phyloP scores from a whole-genome alignment of 1,140 invertebrate genomes.

The Bombus picipes region DNA sequence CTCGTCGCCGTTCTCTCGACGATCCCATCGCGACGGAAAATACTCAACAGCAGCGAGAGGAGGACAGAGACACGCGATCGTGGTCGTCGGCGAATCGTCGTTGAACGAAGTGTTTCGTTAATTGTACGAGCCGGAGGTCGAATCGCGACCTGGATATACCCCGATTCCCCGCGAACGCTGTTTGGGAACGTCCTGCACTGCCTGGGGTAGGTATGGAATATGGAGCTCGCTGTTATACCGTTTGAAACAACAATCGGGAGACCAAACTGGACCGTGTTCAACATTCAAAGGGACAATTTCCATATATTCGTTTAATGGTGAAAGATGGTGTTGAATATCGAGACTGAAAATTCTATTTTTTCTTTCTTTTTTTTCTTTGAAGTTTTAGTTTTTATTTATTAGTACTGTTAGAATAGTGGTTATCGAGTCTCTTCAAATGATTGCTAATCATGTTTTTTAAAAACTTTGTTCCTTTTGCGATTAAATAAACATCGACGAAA shows the following conservation, averaged over 20 bases:
- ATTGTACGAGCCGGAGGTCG: not conserved
- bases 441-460: too few species aligned
- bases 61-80: not conserved
- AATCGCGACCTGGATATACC: not conserved
- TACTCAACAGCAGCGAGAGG: not conserved
- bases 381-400: too few species aligned
- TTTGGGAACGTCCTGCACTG: not conserved
- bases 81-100: not conserved
- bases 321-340: not conserved
- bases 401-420: too few species aligned
- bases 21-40: not conserved
- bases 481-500: too few species aligned
- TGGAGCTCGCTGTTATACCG: not conserved
- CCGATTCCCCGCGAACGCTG: not conserved
- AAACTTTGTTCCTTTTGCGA: too few species aligned
- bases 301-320: not conserved
- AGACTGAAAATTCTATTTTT: not conserved
- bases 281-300: not conserved
- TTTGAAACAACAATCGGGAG: not conserved
- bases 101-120: conserved; percentile 6
- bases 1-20: not conserved
- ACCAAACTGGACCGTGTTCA: not conserved
- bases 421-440: too few species aligned
- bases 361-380: too few species aligned
- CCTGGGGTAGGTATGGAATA: not conserved